Base-by-base conservation (phyloP, 2,797 vertebrate species). In the Phataginus tricuspis region DNA sequence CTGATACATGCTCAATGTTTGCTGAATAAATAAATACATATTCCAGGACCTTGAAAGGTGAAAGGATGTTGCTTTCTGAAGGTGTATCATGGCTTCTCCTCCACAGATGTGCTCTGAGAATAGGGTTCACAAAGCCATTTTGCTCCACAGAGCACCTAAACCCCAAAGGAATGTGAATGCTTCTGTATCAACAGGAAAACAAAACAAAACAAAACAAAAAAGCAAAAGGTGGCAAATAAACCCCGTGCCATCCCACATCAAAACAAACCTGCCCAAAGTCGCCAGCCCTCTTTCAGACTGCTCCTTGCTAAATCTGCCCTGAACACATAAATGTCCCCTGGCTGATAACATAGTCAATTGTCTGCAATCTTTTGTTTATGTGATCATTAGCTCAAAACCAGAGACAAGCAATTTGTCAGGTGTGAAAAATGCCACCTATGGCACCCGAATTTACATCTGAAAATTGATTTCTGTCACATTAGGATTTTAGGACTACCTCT, bases 381-480 rank as follows among this genome's bases (percentile, higher is more conserved):
- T 95, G 95, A 97, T 98, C 97, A 96, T 98, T 98, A 98, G 97
- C 98, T 99, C 98, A 98, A 98, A 98, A 97, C 97, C 95, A 97
- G 94, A 98, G 98, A 98, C 98, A 98, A 98, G 97, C 98, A 98
- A 98, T 98, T 98, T 98, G 98, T 97, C 82, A 89, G 95, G 94
- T 97, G 95, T 98, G 98, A 98, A 99, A 98, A 98, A 98, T 96
- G 96, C 96, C 98, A 98, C 96, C 98, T 97, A 49, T 98, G 98
- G 94, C 96, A 97, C 96, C 96, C 92, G 98, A 84, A 98, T 98
- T 98, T 98, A 98, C 98, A 98, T 98, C 96, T 98, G 97, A 98
- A 98, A 98, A 99, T 98, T 98, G 98, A 98, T 98, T 98, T 98
- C 98, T 98, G 97, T 98, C 98, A 98, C 97, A 97, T 96, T 97